Conservation (phyloP, 2,113 vertebrate genomes). For the Entelurus aequoreus region DNA sequence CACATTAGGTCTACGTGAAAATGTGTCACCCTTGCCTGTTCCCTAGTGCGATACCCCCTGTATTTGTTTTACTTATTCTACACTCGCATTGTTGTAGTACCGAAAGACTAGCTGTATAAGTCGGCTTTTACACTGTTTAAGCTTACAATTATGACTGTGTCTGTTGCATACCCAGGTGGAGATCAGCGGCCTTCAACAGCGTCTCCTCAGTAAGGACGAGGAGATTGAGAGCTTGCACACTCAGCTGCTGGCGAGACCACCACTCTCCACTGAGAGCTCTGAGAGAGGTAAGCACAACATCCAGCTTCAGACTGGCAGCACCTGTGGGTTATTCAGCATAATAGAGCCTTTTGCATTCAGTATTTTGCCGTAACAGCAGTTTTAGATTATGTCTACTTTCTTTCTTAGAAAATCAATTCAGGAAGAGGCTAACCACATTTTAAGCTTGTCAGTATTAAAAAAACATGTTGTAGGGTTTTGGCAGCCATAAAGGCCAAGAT, state of each 20-base stretch:
- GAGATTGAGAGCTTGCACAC: constrained; percentile 89
- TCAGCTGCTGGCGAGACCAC: constrained; percentile 79
- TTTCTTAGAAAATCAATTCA: constrained; percentile 79
- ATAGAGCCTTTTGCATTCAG: constrained; percentile 26
- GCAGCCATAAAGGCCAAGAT: not conserved
- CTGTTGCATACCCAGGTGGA: constrained; percentile 75
- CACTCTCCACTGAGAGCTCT: constrained; percentile 71
- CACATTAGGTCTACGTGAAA: too few species aligned
- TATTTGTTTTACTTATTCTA: constrained; percentile 6
- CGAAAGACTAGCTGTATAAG: constrained; percentile 1
- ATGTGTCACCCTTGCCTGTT: too few species aligned
- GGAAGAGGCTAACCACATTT: constrained; percentile 82
- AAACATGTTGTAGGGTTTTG: constrained; percentile 13
- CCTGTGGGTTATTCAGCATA: constrained; percentile 21
- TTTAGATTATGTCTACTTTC: constrained; percentile 6
- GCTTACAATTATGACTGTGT: constrained; percentile 8
- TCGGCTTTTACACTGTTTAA: constrained; percentile 7
- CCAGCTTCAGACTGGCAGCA: not conserved
- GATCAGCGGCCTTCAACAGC: constrained; percentile 88
- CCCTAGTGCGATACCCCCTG: not conserved
- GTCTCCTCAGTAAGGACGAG: constrained; percentile 84
- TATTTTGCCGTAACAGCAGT: constrained; percentile 19
- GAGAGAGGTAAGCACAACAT: constrained; percentile 80
- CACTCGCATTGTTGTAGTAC: constrained; percentile 1
- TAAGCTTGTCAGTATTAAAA: constrained; percentile 65